Evolutionary conservation across 1,140 invertebrate species (phyloP).

Genomic region (Meloidogyne floridensis): DNA sequence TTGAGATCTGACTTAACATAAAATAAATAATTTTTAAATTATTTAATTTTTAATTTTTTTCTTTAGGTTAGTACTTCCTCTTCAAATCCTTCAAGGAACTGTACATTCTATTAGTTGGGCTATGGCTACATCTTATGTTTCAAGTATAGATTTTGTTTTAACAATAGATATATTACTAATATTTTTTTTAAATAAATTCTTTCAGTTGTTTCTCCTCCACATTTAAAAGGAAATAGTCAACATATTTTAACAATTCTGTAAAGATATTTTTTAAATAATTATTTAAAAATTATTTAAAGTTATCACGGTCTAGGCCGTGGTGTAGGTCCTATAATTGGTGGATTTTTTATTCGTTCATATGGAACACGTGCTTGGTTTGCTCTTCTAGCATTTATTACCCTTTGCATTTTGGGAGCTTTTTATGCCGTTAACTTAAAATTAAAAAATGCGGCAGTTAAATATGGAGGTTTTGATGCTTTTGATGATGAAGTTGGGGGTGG

Average conservation of each 20-base stretch:
- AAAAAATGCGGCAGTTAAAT: slow-evolving; percentile 52
- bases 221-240: slow-evolving; percentile 47
- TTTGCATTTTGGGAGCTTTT: slow-evolving; percentile 44
- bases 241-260: slow-evolving; percentile 47
- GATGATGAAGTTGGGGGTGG: slow-evolving; percentile 47
- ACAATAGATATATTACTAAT: no score
- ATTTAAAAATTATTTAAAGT: neutral
- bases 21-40: no score
- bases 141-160: slow-evolving; percentile 14
- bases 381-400: slow-evolving; percentile 44
- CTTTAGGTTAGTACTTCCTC: slow-evolving; percentile 42
- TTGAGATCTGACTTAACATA: no score
- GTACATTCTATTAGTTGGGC: slow-evolving; percentile 47
- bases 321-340: slow-evolving; percentile 52
- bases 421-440: slow-evolving; percentile 45
- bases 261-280: neutral
- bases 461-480: slow-evolving; percentile 39
- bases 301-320: slow-evolving; percentile 50
- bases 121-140: slow-evolving; percentile 53
- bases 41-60: neutral
- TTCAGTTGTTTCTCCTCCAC: slow-evolving; percentile 46
- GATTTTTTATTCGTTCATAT: slow-evolving; percentile 43
- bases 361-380: slow-evolving; percentile 46
- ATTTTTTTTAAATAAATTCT: no score
- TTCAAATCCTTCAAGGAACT: slow-evolving; percentile 49